These are phyloP conservation scores for Coptodon bakossiorum DNA, from an alignment of 2,113 vertebrate genomes.

Conservation along the genomic window DNA sequence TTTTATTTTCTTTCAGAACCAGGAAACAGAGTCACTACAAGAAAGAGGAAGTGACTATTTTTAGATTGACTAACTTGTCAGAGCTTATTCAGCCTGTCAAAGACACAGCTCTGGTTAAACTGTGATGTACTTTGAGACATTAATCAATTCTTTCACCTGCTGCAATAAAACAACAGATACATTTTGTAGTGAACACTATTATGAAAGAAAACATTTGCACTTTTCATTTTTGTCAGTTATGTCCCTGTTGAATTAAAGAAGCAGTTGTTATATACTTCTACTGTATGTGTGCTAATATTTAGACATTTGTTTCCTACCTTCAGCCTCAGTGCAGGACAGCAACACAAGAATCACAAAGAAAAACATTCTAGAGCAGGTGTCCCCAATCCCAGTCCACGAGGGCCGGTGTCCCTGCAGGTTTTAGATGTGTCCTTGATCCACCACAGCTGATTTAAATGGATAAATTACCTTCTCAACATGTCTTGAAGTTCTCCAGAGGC, in stretches of 20 bases:
- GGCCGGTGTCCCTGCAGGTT: too few species aligned
- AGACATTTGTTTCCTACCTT: neutral
- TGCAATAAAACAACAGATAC: rapidly evolving
- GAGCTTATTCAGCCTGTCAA: neutral
- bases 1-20: neutral
- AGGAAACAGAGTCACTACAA: rapidly evolving
- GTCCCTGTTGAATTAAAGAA: neutral
- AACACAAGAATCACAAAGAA: neutral
- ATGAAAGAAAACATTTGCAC: rapidly evolving
- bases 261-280: rapidly evolving
- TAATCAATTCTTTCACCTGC: rapidly evolving
- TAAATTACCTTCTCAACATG: too few species aligned
- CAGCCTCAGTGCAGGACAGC: neutral
- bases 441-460: too few species aligned
- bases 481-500: too few species aligned
- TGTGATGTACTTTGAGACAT: rapidly evolving
- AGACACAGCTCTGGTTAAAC: rapidly evolving
- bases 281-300: rapidly evolving
- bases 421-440: too few species aligned
- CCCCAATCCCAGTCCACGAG: too few species aligned
- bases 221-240: rapidly evolving
- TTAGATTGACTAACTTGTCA: neutral
- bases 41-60: neutral
- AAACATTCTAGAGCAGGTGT: too few species aligned
- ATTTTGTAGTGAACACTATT: rapidly evolving